Evolutionary conservation across 2,797 vertebrate species (phyloP).

Genomic region (Sylvia borin): DNA sequence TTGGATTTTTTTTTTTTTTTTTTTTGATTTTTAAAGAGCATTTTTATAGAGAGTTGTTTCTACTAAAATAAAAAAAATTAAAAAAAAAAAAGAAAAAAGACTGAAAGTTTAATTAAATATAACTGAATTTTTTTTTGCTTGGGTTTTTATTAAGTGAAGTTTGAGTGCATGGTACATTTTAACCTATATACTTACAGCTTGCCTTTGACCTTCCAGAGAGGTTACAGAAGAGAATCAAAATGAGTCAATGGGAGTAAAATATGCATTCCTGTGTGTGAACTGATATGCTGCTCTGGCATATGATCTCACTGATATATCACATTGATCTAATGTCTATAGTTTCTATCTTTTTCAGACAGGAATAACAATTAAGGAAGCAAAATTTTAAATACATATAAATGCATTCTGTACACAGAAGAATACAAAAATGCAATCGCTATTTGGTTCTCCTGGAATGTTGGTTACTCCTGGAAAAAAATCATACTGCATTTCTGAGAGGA

Average conservation of each 20-base stretch:
- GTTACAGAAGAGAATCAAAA: background rate
- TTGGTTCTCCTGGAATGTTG: background rate
- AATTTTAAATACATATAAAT: background rate
- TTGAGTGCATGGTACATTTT: background rate
- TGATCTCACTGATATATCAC: background rate
- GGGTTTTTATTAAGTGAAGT: background rate
- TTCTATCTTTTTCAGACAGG: background rate
- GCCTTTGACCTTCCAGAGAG: background rate
- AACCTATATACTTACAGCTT: background rate
- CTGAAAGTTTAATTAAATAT: background rate
- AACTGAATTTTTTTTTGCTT: background rate
- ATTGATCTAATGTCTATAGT: background rate
- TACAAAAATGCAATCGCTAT: background rate
- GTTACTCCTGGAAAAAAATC: background rate
- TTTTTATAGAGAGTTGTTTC: background rate
- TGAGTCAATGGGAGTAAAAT: background rate
- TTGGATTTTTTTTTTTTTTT: background rate
- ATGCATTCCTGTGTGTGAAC: background rate
- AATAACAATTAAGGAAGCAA: background rate
- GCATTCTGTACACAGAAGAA: background rate
- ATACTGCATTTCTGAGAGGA: background rate
- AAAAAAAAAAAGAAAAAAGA: background rate
- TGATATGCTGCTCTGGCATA: background rate
- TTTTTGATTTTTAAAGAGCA: fast-evolving
- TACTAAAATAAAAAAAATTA: background rate